Base-by-base conservation (phyloP, 2,113 vertebrate genomes). In the Semnornis frantzii region DNA sequence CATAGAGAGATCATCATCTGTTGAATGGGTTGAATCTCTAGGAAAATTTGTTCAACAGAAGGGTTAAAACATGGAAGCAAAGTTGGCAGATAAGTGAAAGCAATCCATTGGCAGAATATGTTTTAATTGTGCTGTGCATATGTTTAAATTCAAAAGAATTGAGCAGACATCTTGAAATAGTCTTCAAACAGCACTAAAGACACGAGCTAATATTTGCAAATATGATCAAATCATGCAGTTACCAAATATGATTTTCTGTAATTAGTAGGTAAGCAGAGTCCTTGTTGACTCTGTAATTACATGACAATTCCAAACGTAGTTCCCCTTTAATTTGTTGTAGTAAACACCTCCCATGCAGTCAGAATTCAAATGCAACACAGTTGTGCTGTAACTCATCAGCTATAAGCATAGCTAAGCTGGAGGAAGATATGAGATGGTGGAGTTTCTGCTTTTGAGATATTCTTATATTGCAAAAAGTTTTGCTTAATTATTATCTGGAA, bases 191-290 rank as follows among this genome's bases (percentile, higher is more conserved):
- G 33, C 54, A 65, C 54, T 77, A 44, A 94, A 91, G 89, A 85
- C 2, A 84, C 64, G 15, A 84, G 30, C 66, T 95, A 94, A 93
- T 96, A 95, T 95, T 95, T 96, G 85, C 90, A 97, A 93, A 87
- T 94, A 86, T 52, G 71, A 92, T 88, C 55, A 82, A 88, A 90
- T 95, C 95, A 92, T 92, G 83, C 77, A 85, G 77, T 81, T 68
- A 94, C 95, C 92, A 93, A 92, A 95, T 92, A 95, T 81, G 93
- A 95, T 97, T 95, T 96, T 93, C 90, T 92, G 19, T 93, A 95
- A 95, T 97, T 95, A 94, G 77, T 54, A 57, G 59, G 63, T 94
- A 96, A 89, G 88, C 70, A 92, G 74, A 93, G 90, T 57, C 31
- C 68, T 80, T 92, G 77, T 94, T 96, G 95, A 95, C 92, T 95